Percentiles rank a stretch among this genome's conserved stretches.
phyloP scores from a whole-genome alignment of 2,888 invertebrate genomes.

The Drosophila aldrichi region DNA sequence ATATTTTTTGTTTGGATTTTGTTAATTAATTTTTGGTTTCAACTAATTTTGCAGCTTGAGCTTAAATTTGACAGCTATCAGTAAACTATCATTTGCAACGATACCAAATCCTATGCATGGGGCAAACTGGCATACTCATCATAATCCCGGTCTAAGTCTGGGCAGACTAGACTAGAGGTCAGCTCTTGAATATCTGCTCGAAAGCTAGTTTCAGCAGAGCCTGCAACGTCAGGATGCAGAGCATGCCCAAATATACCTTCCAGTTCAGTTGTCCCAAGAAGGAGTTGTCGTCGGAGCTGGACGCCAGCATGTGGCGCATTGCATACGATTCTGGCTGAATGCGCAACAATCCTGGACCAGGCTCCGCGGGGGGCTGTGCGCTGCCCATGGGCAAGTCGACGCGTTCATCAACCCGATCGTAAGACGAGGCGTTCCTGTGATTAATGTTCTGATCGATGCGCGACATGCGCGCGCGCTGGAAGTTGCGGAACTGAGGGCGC shows the following conservation, averaged over 20 bases:
- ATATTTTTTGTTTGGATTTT: not conserved
- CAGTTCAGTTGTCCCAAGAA: slow-evolving; percentile 32
- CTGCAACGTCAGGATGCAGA: slow-evolving; percentile 43
- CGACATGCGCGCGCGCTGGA: not conserved
- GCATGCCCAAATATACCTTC: slow-evolving; percentile 43
- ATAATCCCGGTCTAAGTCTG: too few relatives aligned
- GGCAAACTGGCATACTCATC: not conserved
- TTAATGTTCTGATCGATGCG: slow-evolving; percentile 1
- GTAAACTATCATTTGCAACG: not conserved
- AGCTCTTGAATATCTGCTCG: slow-evolving; percentile 15
- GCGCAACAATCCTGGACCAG: not conserved
- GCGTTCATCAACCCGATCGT: not conserved
- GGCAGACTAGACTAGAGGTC: not conserved
- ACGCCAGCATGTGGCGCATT: not conserved
- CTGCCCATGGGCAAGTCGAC: not conserved
- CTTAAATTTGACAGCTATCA: too few relatives aligned
- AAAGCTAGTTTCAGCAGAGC: slow-evolving; percentile 31
- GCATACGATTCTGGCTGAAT: not conserved
- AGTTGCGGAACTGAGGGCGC: slow-evolving; percentile 13
- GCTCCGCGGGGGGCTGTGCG: not conserved
- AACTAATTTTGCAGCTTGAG: not conserved
- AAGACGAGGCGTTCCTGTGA: not conserved
- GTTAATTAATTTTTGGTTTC: not conserved
- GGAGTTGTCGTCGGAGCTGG: not conserved
- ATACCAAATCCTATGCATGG: slow-evolving; percentile 3